A percentile compares a stretch with the other conserved stretches of the same genome.
These are phyloP conservation scores for Hirtodrosophila histrioides DNA, from an alignment of 2,888 invertebrate genomes.

Conservation along the genomic window DNA sequence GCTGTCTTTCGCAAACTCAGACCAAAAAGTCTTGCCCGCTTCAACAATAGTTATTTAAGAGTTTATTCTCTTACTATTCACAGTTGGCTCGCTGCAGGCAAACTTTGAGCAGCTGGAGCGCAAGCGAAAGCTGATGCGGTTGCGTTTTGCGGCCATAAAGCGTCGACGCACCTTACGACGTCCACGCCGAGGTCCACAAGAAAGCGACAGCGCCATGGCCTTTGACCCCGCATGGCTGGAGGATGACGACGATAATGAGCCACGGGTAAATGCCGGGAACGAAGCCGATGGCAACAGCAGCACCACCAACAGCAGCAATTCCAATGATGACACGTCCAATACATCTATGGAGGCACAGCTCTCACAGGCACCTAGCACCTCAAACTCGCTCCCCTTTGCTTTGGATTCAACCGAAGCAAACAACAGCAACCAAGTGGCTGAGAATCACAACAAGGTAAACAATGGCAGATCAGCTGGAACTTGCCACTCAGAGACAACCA, in stretches of 20 bases:
- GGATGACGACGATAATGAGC: constrained; percentile 25
- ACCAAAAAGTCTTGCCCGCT: too few species aligned
- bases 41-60: too few species aligned
- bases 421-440: constrained; percentile 47
- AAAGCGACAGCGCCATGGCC: constrained; percentile 37
- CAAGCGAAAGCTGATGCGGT: constrained; percentile 54
- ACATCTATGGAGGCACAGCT: constrained; percentile 71
- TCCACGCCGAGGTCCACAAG: constrained; percentile 32
- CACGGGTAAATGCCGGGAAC: constrained; percentile 4
- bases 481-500: constrained; percentile 50
- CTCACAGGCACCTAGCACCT: constrained; percentile 69
- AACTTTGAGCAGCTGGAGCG: constrained; percentile 46
- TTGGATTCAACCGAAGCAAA: constrained; percentile 52
- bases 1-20: too few species aligned
- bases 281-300: constrained; percentile 23
- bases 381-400: constrained; percentile 48
- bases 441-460: constrained; percentile 43
- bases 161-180: constrained; percentile 31
- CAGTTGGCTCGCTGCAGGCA: constrained; percentile 52
- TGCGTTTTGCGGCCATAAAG: constrained; percentile 46
- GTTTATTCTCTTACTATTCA: constrained; percentile 1
- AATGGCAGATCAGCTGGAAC: constrained; percentile 27
- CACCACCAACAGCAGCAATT: constrained; percentile 15
- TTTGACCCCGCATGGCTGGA: constrained; percentile 47
- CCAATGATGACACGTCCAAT: constrained; percentile 55